Conservation (phyloP, 2,888 invertebrate genomes). For the Prosapia bicincta region DNA sequence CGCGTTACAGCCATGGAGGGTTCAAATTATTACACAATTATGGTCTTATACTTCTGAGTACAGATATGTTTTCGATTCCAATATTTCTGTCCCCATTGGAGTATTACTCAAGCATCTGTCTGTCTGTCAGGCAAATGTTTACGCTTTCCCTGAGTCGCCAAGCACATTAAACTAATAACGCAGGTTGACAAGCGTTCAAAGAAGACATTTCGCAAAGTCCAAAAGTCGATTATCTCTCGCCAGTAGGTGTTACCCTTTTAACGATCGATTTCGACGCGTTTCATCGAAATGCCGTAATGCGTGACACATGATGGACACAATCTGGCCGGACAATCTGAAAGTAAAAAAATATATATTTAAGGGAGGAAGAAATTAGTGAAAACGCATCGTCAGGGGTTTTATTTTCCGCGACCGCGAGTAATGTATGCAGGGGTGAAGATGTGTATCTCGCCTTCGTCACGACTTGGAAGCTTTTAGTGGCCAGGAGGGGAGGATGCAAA, state of each 20-base stretch:
- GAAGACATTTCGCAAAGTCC: not conserved
- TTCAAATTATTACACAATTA: too few species aligned
- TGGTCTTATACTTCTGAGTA: too few species aligned
- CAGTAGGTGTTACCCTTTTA: not conserved
- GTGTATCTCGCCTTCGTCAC: not conserved
- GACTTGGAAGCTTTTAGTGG: not conserved
- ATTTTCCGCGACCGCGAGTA: not conserved
- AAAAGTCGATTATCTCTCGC: not conserved
- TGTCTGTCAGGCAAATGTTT: too few species aligned
- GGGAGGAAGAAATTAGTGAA: not conserved
- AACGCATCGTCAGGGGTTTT: not conserved
- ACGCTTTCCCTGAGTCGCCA: too few species aligned
- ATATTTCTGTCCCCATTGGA: too few species aligned
- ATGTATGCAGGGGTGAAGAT: not conserved
- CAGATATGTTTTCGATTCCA: too few species aligned
- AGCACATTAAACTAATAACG: not conserved
- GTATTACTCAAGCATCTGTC: too few species aligned
- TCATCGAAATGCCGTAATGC: not conserved
- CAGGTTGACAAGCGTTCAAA: not conserved
- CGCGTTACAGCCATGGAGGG: too few species aligned
- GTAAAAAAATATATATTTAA: not conserved
- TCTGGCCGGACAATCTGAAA: not conserved
- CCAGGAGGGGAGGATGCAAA: not conserved
- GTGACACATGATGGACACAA: not conserved
- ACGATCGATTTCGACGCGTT: not conserved